Base-by-base conservation (phyloP, 2,888 invertebrate species). In the Heteromyza rotundicornis region DNA sequence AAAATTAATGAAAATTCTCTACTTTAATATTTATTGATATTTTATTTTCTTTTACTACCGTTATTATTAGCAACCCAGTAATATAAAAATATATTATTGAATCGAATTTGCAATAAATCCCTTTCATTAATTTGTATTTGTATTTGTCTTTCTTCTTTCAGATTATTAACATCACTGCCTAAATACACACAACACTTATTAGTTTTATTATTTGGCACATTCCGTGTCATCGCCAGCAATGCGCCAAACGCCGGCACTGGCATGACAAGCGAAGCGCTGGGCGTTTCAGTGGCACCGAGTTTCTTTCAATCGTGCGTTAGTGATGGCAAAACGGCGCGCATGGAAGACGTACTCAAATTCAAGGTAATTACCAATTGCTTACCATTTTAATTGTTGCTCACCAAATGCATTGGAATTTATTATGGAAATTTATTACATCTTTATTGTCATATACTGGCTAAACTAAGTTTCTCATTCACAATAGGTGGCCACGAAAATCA, bases 221-320 rank as follows among this genome's bases (percentile, higher is more conserved):
- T 96, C 86, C 90, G 95, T 74, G 94, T 95, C 71, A 95, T 96
- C 83, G 94, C 96, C 20, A 94, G 94, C 71, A 94, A 94, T 82
- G 93, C 95, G 74, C 94, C 94, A 71, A 89, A 92, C 82, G 93
- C 93, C 75, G 89, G 90, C 75, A 95, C 95, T 59, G 94, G 95
- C 72, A 96, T 96, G 96, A 94, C 94, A 72, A 94, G 95, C 73
- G 96, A 96, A 85, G 96, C 96, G 47, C 86, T 97, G 70, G 96
- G 96, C 67, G 96, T 97, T 76, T 95, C 95, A 44, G 96, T 96
- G 54, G 96, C 96, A 58, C 96, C 96, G 20, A 96, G 95, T 73
- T 95, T 97, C 84, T 96, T 97, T 86, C 96, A 96, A 84, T 93
- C 94, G 71, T 96, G 96, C 86, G 95, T 96, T 76, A 93, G 94